These are phyloP conservation scores for Xerus inauris DNA, from an alignment of 2,113 vertebrate genomes.

Conservation along the genomic window DNA sequence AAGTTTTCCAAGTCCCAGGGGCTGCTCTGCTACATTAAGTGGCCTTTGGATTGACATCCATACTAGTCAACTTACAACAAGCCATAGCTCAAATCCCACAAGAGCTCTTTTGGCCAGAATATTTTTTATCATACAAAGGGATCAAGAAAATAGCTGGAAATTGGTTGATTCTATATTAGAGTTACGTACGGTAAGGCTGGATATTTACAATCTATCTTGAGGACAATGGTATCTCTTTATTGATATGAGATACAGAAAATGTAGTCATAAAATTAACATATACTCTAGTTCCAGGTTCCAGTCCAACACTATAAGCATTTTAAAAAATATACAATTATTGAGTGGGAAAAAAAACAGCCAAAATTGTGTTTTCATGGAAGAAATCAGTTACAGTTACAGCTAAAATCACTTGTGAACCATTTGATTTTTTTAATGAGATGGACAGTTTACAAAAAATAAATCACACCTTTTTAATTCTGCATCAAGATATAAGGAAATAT, in stretches of 20 bases:
- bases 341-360: background rate
- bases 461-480: background rate
- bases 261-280: background rate
- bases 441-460: slow-evolving; percentile 8
- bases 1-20: slow-evolving; percentile 56
- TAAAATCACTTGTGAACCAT: slow-evolving; percentile 21
- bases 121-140: slow-evolving; percentile 53
- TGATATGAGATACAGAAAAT: slow-evolving; percentile 2
- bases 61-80: slow-evolving; percentile 62
- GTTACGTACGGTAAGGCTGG: background rate
- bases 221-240: background rate
- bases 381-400: slow-evolving; percentile 21
- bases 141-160: slow-evolving; percentile 61
- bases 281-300: background rate
- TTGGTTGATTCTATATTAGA: slow-evolving; percentile 19
- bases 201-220: slow-evolving; percentile 22
- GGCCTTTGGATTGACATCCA: slow-evolving; percentile 73
- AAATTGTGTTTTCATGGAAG: slow-evolving; percentile 10
- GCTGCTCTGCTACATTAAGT: slow-evolving; percentile 39
- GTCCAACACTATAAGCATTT: background rate
- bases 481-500: slow-evolving; percentile 18
- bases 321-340: slow-evolving; percentile 15
- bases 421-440: background rate
- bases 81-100: slow-evolving; percentile 70
- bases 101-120: slow-evolving; percentile 52